Evolutionary conservation across 2,113 vertebrate species (phyloP), one percentile per base, ranked within the genome.

Genomic region (Thamnaconus septentrionalis): DNA sequence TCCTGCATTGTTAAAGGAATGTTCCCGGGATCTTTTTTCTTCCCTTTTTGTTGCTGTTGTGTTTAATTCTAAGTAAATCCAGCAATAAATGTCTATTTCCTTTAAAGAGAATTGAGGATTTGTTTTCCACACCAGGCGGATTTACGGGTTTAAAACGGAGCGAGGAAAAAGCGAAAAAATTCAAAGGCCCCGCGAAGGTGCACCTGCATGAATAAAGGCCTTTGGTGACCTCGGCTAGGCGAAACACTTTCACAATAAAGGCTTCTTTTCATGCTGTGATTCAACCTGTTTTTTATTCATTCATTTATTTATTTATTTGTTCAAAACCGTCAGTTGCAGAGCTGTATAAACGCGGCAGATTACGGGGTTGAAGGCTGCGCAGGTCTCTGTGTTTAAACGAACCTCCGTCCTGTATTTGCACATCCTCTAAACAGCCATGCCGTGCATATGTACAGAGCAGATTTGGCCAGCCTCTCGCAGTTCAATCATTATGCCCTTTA

Each of bases 381-480:
- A 72, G 80, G 53, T 69, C 64, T 64, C 52, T 78, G 62, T 83
- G 82, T 86, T 91, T 88, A 81, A 85, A 73, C 79, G 68, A 77
- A 79, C 71, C 65, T 62, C 75, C 63, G 58, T 75, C 61, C 77
- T 67, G 40, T 91, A 76, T 91, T 90, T 90, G 60, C 85, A 78
- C 72, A 81, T 82, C 77, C 82, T 85, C 79, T 78, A 84, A 81
- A 87, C 83, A 82, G 82, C 81, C 85, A 81, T 88, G 73, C 73
- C 73, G 51, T 82, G 79, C 81, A 69, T 91, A 91, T 92, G 87
- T 89, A 89, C 91, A 79, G 67, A 87, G 87, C 84, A 87, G 90
- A 88, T 92, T 92, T 90, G 81, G 80, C 80, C 12, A 56, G 73
- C 71, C 56, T 69, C 66, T 88, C 73, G 71, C 70, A 77, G 70